Evolutionary conservation across 2,888 invertebrate species (phyloP), one percentile per base, ranked within the genome.

Genomic region (Nemapogon koenigi): DNA sequence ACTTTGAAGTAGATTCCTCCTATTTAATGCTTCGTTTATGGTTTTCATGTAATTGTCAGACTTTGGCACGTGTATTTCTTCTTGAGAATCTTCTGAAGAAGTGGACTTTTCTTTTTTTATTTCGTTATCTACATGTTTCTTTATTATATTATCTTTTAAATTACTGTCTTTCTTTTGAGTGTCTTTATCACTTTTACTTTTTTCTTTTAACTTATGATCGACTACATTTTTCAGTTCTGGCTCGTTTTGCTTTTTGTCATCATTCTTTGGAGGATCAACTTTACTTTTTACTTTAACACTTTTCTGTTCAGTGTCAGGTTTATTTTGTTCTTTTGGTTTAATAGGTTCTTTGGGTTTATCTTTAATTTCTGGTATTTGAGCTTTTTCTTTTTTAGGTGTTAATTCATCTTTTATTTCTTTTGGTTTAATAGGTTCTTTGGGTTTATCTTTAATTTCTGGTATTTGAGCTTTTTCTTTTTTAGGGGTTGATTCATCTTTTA

Each of bases 1-100:
- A 57, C 81, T 78, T 55, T 78, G 67, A 15, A 73, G 60, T 45
- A 80, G 63, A 51, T 72, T 75, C 38, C 68, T 65, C 48, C 72
- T 57, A 15, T 64, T 53, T 41, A 75, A 57, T 45, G 70, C 69
- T 26, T 73, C 71, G 33, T 61, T 69, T 49, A 66, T 53, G 39
- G 65, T 65, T 48, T 67, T 67, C 42, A 62, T 51, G 53, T 65
- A 48, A 47, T 54, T 59, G 38, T 59, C 59, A 13, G 16, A 15
- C 13, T 41, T 41, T 36, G 38, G 14, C 37, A 30, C 37, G 27
- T 38, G 33, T 35, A 31, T 29, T 37, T 35, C 39, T 28, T 41
- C 16, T 38, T 31, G 11, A 14, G 7, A 10, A 37, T 19, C 18
- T 39, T 35, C 8, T 8, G 35, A 25, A 15, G 11, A 3, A 19